These are phyloP conservation scores for Taurulus bubalis DNA, from an alignment of 2,113 vertebrate genomes.

Conservation along the genomic window DNA sequence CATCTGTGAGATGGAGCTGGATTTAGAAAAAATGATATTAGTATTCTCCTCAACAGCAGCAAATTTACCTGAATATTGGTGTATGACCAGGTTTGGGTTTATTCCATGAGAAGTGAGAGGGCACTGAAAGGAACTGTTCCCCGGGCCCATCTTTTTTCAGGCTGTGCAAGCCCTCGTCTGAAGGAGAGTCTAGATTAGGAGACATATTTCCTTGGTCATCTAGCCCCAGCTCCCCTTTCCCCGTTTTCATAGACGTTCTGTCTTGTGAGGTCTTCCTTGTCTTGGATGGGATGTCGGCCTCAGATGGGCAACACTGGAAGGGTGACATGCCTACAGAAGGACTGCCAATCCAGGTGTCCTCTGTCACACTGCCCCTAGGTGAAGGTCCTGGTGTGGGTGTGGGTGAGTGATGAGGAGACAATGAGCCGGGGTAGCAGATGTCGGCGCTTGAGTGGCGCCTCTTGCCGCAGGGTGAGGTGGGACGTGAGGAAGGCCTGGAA, in stretches of 20 bases:
- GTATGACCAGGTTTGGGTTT: slow-evolving; percentile 98
- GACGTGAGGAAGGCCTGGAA: slow-evolving; percentile 94
- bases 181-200: slow-evolving; percentile 89
- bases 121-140: slow-evolving; percentile 98
- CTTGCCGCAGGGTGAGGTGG: slow-evolving; percentile 97
- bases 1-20: neutral
- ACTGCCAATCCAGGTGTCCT: slow-evolving; percentile 93
- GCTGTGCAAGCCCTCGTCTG: slow-evolving; percentile 89
- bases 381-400: slow-evolving; percentile 94
- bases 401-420: slow-evolving; percentile 96
- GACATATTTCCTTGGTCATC: slow-evolving; percentile 92
- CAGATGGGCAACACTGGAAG: slow-evolving; percentile 93
- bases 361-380: slow-evolving; percentile 94
- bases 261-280: slow-evolving; percentile 98
- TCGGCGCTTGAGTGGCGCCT: slow-evolving; percentile 97
- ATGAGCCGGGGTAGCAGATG: slow-evolving; percentile 91
- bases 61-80: slow-evolving; percentile 94
- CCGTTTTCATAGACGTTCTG: slow-evolving; percentile 87
- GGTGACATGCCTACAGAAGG: slow-evolving; percentile 88
- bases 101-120: slow-evolving; percentile 98
- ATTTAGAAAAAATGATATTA: neutral
- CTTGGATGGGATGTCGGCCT: slow-evolving; percentile 96
- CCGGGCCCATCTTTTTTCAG: slow-evolving; percentile 94
- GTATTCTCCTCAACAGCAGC: neutral
- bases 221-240: slow-evolving; percentile 90